phyloP scores from a whole-genome alignment of 2,888 invertebrate genomes.

The Drosophila nr. medialis region DNA sequence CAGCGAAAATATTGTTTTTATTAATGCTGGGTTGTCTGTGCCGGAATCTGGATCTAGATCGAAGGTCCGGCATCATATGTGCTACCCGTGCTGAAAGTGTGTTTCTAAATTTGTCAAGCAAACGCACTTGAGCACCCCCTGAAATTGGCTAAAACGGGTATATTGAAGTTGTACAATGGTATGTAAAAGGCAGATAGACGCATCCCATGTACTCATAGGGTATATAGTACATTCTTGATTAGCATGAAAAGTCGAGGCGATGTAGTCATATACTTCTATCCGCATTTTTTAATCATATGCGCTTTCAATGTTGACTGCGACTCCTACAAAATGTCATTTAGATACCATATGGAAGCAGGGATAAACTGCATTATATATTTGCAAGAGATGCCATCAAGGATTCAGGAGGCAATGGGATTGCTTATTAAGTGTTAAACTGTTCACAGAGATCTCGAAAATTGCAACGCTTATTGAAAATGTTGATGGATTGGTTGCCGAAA shows the following conservation, averaged over 20 bases:
- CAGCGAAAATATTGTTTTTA: conserved; percentile 76
- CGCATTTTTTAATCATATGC: background rate
- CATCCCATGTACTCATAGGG: background rate
- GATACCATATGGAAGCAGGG: background rate
- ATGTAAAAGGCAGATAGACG: background rate
- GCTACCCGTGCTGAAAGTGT: conserved; percentile 67
- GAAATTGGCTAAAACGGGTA: background rate
- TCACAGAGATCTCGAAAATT: too few species aligned
- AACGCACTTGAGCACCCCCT: conserved; percentile 53
- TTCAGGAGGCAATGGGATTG: background rate
- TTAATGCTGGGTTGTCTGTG: conserved; percentile 71
- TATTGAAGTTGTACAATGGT: background rate
- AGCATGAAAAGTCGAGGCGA: background rate
- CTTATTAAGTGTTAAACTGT: too few species aligned
- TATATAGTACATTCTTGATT: background rate
- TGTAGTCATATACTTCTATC: too few species aligned
- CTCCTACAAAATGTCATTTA: too few species aligned
- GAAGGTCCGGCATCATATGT: conserved; percentile 36
- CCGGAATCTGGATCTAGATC: conserved; percentile 35
- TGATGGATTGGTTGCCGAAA: background rate
- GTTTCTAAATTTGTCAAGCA: conserved; percentile 78
- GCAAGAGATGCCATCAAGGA: background rate
- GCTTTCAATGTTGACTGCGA: background rate
- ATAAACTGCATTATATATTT: background rate
- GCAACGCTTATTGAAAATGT: background rate